phyloP scores from a whole-genome alignment of 2,888 invertebrate genomes.

The Ceraclea dissimilis region DNA sequence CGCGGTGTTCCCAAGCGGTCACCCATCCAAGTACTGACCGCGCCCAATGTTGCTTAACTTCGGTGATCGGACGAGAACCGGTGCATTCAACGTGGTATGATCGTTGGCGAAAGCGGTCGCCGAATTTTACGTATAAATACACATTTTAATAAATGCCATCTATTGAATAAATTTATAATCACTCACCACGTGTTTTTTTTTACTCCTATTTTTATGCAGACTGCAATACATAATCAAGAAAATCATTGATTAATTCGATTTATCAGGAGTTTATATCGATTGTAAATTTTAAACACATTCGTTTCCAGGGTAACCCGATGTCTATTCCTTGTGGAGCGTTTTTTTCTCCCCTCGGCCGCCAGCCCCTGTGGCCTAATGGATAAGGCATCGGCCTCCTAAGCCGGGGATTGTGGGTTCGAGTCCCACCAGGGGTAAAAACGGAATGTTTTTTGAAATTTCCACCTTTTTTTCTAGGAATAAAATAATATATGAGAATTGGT shows the following conservation, averaged over 20 bases:
- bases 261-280: too few species aligned
- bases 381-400: conserved; percentile 72
- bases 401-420: conserved; percentile 72
- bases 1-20: too few species aligned
- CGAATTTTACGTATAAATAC: background rate
- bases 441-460: background rate
- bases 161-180: too few species aligned
- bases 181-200: too few species aligned
- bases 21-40: background rate
- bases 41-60: background rate
- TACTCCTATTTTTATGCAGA: too few species aligned
- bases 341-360: background rate
- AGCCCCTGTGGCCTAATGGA: conserved; percentile 71
- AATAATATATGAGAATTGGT: too few species aligned
- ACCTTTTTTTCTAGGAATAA: background rate
- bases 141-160: too few species aligned
- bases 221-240: too few species aligned
- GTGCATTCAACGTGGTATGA: background rate
- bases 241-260: too few species aligned
- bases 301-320: too few species aligned
- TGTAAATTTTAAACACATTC: too few species aligned
- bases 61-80: background rate
- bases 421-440: conserved; percentile 34
- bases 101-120: background rate
- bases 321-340: background rate